Evolutionary conservation across 2,797 vertebrate species (phyloP).

Genomic region (Phylloscopus collybita): DNA sequence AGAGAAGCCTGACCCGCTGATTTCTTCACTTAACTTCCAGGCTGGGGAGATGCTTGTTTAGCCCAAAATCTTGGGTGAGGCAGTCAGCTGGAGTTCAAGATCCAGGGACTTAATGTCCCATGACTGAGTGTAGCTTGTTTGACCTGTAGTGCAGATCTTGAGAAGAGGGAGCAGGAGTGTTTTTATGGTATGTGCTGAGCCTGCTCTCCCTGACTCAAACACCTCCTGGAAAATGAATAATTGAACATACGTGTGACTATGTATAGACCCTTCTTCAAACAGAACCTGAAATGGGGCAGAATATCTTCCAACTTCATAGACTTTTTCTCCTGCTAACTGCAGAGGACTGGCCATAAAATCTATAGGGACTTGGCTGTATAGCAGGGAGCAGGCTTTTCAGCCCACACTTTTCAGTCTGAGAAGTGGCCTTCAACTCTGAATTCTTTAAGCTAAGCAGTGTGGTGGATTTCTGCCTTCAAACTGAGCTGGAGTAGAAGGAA

Average conservation of each 20-base stretch:
- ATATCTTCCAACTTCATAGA: not conserved
- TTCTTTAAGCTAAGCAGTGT: not conserved
- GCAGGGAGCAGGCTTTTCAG: not conserved
- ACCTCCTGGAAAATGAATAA: conserved; percentile 64
- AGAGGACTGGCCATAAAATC: not conserved
- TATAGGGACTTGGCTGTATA: not conserved
- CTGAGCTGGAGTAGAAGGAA: conserved; percentile 9
- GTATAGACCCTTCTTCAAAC: conserved; percentile 44
- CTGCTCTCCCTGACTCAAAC: conserved; percentile 50
- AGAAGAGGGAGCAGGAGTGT: conserved; percentile 38
- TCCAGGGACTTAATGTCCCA: conserved; percentile 58
- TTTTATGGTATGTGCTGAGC: conserved; percentile 63
- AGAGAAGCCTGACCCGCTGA: conserved; percentile 11
- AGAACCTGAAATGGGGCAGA: not conserved
- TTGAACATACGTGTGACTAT: conserved; percentile 42
- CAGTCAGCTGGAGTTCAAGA: conserved; percentile 64
- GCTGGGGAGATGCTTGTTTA: conserved; percentile 29
- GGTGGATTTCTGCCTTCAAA: conserved; percentile 24
- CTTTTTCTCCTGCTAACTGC: not conserved
- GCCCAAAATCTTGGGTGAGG: conserved; percentile 49
- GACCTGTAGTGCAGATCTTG: conserved; percentile 34
- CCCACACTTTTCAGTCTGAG: not conserved
- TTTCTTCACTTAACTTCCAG: conserved; percentile 8
- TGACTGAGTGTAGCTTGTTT: conserved; percentile 50
- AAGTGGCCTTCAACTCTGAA: not conserved